Evolutionary conservation across 2,113 vertebrate genomes (phyloP).

Genomic region (Callopanchax toddi): DNA sequence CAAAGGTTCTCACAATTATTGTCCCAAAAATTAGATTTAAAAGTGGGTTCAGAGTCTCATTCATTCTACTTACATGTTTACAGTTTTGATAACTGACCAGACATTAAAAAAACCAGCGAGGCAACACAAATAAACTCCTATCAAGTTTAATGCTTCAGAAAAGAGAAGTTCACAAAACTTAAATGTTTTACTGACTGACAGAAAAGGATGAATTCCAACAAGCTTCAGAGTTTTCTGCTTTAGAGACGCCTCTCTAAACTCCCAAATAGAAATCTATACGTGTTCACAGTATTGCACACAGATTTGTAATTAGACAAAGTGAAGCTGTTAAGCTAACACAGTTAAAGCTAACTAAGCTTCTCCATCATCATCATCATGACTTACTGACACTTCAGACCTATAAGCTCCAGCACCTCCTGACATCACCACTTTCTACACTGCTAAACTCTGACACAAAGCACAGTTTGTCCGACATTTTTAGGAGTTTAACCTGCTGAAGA

Average conservation of each 20-base stretch:
- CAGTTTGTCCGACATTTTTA: background rate
- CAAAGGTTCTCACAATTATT: constrained; percentile 11
- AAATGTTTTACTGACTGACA: too few relatives aligned
- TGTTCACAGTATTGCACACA: constrained; percentile 46
- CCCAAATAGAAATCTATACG: background rate
- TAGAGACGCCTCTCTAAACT: too few relatives aligned
- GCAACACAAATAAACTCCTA: background rate
- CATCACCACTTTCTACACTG: constrained; percentile 18
- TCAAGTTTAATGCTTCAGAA: constrained; percentile 9
- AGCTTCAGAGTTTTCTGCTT: background rate
- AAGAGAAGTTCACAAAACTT: background rate
- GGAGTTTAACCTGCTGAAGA: background rate
- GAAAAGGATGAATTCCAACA: background rate
- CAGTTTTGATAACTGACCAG: background rate
- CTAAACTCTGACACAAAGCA: background rate
- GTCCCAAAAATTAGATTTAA: too few relatives aligned
- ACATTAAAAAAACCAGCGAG: background rate
- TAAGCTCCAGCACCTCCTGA: background rate
- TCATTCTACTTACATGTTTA: constrained; percentile 2
- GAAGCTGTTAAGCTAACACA: constrained; percentile 28
- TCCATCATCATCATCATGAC: constrained; percentile 27
- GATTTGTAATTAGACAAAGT: constrained; percentile 13
- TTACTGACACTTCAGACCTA: constrained; percentile 36
- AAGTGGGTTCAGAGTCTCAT: too few relatives aligned
- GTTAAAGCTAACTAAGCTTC: constrained; percentile 12